phyloP scores from a whole-genome alignment of 30 jellyfish, hydroid and myxozoan species.

The Sanderia malayensis region DNA sequence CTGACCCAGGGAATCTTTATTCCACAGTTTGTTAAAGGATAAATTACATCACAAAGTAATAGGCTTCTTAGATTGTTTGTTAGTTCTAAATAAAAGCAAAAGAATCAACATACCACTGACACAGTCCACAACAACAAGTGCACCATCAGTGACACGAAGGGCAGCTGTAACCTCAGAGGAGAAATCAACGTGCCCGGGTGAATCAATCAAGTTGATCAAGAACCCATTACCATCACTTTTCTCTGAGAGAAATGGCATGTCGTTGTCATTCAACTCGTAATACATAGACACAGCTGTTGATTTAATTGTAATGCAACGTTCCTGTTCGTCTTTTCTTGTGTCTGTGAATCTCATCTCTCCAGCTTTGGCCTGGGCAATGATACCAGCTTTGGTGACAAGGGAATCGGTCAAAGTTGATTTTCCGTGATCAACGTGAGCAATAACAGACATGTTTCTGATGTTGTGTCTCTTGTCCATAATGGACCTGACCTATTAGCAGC shows the following conservation, averaged over 20 bases:
- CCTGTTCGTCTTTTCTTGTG: slow-evolving; percentile 99
- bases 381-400: slow-evolving; percentile 99
- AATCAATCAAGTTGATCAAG: slow-evolving; percentile 95
- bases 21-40: no score
- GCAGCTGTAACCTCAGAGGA: slow-evolving; percentile 99
- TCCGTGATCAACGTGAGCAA: slow-evolving; percentile 99
- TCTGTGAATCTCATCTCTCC: slow-evolving; percentile 99
- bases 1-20: no score
- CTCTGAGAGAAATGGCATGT: slow-evolving; percentile 64
- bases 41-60: no score
- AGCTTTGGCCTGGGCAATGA: slow-evolving; percentile 97
- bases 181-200: slow-evolving; percentile 99
- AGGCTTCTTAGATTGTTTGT: no score
- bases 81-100: no score
- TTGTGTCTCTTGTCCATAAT: slow-evolving; percentile 98
- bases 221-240: slow-evolving; percentile 95
- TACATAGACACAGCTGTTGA: slow-evolving; percentile 99
- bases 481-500: slow-evolving; percentile 77
- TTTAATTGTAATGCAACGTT: slow-evolving; percentile 97
- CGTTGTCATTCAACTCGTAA: slow-evolving; percentile 85
- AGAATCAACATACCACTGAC: slow-evolving; percentile 88
- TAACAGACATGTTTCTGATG: slow-evolving; percentile 99
- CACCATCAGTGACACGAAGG: slow-evolving; percentile 99
- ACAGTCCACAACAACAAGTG: slow-evolving; percentile 99
- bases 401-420: slow-evolving; percentile 98